A percentile compares a stretch with the other conserved stretches of the same genome.
These are phyloP conservation scores for Heliconius ethilla DNA, from an alignment of 2,888 invertebrate genomes.

Conservation along the genomic window DNA sequence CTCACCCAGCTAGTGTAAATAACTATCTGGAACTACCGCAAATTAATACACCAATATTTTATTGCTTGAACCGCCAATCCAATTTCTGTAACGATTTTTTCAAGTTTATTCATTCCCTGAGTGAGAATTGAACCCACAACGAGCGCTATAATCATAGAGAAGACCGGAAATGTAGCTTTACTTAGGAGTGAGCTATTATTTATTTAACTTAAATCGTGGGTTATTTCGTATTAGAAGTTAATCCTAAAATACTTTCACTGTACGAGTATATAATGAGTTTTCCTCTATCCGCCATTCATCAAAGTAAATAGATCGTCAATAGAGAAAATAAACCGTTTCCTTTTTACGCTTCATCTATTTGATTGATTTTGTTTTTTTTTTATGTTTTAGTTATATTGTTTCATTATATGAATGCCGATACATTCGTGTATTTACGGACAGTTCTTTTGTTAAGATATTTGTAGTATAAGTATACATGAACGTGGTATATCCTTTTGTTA, in stretches of 20 bases:
- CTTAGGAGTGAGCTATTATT: neutral
- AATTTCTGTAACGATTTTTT: neutral
- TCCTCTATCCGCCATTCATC: slow-evolving; percentile 20
- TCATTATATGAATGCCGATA: slow-evolving; percentile 4
- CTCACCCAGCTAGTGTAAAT: slow-evolving; percentile 6
- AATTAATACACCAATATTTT: slow-evolving; percentile 2
- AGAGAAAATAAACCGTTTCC: slow-evolving; percentile 6
- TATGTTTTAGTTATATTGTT: slow-evolving; percentile 10
- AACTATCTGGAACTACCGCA: slow-evolving; percentile 8
- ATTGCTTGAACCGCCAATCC: neutral
- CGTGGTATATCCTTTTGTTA: neutral
- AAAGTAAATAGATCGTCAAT: slow-evolving; percentile 22
- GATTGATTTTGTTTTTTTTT: slow-evolving; percentile 28
- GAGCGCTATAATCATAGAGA: neutral
- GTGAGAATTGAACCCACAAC: too few species aligned
- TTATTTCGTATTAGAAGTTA: neutral
- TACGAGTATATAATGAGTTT: slow-evolving; percentile 15
- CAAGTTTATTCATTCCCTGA: neutral
- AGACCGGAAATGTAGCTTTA: neutral
- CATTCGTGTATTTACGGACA: neutral
- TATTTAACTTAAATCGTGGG: neutral
- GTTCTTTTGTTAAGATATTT: neutral
- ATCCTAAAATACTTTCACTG: slow-evolving; percentile 12
- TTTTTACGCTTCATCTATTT: slow-evolving; percentile 29
- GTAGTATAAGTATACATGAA: neutral